phyloP scores from a whole-genome alignment of 2,888 invertebrate species.

The Caenorhabditis auriculariae region DNA sequence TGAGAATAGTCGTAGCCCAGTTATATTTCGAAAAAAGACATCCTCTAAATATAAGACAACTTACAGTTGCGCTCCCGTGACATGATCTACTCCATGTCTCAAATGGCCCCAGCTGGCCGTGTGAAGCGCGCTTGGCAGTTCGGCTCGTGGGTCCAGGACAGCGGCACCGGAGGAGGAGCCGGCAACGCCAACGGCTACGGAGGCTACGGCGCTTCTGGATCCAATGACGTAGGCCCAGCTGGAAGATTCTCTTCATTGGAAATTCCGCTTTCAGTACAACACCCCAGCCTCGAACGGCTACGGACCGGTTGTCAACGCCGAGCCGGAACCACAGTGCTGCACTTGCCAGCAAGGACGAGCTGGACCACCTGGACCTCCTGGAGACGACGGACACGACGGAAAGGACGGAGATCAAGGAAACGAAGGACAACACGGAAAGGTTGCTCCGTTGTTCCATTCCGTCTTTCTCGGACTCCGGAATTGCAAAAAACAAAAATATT shows the following conservation, averaged over 20 bases:
- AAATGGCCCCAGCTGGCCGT: slow-evolving; percentile 30
- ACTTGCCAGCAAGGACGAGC: slow-evolving; percentile 50
- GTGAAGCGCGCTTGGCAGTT: slow-evolving; percentile 41
- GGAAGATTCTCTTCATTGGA: slow-evolving; percentile 30
- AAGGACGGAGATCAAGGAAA: slow-evolving; percentile 34
- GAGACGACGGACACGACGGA: slow-evolving; percentile 34
- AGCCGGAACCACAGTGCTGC: slow-evolving; percentile 49
- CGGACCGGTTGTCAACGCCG: slow-evolving; percentile 48
- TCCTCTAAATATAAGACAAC: too few relatives aligned
- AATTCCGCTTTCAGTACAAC: too few relatives aligned
- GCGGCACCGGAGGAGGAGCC: slow-evolving; percentile 35
- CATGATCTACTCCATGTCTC: slow-evolving; percentile 51
- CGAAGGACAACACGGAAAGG: slow-evolving; percentile 40
- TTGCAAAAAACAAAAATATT: too few relatives aligned
- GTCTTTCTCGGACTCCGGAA: too few relatives aligned
- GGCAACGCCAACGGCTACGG: slow-evolving; percentile 47
- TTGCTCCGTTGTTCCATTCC: too few relatives aligned
- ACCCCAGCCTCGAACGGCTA: slow-evolving; percentile 8
- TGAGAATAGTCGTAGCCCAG: too few relatives aligned
- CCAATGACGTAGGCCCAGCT: slow-evolving; percentile 27
- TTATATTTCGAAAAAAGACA: background rate
- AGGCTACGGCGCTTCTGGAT: slow-evolving; percentile 38
- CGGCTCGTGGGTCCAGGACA: slow-evolving; percentile 40
- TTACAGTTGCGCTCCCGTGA: slow-evolving; percentile 56
- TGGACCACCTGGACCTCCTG: slow-evolving; percentile 38